A percentile compares a stretch with the other conserved stretches of the same genome.
Evolutionary conservation across 2,888 invertebrate species (phyloP).

Genomic region (Tenthredo distinguenda): DNA sequence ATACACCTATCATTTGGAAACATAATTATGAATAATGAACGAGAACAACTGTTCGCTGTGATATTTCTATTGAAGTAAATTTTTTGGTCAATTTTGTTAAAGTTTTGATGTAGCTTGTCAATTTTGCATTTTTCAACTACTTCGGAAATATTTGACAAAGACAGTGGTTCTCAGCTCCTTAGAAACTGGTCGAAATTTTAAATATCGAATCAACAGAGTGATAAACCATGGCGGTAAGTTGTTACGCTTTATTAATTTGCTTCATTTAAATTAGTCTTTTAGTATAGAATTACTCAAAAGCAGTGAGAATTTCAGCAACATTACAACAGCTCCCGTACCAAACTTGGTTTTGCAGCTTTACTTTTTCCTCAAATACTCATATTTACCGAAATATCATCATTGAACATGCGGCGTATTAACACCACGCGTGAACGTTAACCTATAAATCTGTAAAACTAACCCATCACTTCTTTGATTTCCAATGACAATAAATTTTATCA

Average conservation of each 20-base stretch:
- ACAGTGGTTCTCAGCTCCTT: slow-evolving; percentile 43
- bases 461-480: background rate
- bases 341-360: background rate
- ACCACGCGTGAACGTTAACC: slow-evolving; percentile 43
- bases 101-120: background rate
- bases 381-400: background rate
- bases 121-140: background rate
- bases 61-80: background rate
- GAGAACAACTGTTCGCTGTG: background rate
- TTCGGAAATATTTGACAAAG: background rate
- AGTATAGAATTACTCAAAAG: background rate
- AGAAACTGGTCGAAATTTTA: slow-evolving; percentile 11
- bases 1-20: background rate
- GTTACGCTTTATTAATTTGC: background rate
- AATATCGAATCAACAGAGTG: slow-evolving; percentile 44
- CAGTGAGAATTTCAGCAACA: background rate
- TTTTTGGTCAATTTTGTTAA: background rate
- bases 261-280: background rate
- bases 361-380: background rate
- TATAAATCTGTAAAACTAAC: background rate
- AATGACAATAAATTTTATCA: background rate
- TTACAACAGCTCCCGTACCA: background rate
- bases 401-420: background rate
- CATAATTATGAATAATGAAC: background rate
- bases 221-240: slow-evolving; percentile 48